Evolutionary conservation across 2,113 vertebrate species (phyloP).

Genomic region (Glaucidium brasilianum): DNA sequence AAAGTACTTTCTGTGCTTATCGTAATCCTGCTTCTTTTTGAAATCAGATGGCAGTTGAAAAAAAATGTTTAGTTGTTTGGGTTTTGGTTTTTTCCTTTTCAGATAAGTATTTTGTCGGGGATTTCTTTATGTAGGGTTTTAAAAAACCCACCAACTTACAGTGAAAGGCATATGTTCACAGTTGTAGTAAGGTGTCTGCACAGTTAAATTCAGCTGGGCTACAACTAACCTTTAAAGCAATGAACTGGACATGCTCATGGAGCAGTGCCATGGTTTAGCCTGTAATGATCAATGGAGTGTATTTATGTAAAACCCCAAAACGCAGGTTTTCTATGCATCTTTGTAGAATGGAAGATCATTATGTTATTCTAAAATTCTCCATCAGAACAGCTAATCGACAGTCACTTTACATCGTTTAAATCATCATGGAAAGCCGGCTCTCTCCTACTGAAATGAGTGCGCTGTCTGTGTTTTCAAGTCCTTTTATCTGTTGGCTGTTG

Average conservation of each 20-base stretch:
- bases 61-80: neutral
- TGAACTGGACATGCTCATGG: neutral
- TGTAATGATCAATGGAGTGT: neutral
- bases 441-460: neutral
- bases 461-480: neutral
- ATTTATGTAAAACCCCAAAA: neutral
- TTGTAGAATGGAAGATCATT: neutral
- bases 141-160: neutral
- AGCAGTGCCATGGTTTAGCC: neutral
- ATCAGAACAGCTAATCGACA: neutral
- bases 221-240: constrained; percentile 1
- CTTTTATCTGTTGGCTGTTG: neutral
- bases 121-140: neutral
- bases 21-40: neutral
- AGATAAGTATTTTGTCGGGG: neutral
- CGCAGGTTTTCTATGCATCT: neutral
- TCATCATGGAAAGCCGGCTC: neutral
- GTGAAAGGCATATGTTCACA: neutral
- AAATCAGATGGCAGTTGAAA: neutral
- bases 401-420: neutral
- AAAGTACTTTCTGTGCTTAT: neutral
- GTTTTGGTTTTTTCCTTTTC: neutral
- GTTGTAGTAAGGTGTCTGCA: neutral
- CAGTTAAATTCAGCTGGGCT: neutral
- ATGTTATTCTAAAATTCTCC: neutral